phyloP scores from a whole-genome alignment of 2,113 vertebrate species.

The Stigmatopora nigra region DNA sequence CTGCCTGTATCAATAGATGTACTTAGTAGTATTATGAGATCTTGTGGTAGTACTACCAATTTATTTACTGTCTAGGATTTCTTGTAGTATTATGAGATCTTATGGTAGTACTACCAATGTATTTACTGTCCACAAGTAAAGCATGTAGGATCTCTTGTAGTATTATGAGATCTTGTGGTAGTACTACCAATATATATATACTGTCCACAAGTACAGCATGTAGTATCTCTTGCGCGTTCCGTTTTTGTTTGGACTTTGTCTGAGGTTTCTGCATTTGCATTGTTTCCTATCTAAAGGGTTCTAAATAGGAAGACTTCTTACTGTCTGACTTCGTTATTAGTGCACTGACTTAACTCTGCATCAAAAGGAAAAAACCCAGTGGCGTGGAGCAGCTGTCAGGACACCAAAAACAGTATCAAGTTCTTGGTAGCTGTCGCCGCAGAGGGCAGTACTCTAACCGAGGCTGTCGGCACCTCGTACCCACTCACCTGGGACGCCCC shows the following conservation, averaged over 20 bases:
- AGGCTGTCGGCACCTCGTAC: conserved; percentile 17
- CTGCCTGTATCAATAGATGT: no score
- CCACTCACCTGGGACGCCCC: conserved; percentile 40
- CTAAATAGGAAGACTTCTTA: conserved; percentile 54
- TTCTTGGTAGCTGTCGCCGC: conserved; percentile 39
- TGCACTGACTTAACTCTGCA: conserved; percentile 55
- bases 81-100: no score
- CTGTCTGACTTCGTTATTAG: conserved; percentile 49
- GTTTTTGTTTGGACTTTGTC: neutral
- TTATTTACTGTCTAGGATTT: neutral
- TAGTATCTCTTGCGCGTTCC: neutral
- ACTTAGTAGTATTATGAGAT: no score
- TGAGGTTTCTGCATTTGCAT: neutral
- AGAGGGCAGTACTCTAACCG: conserved; percentile 43
- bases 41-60: neutral
- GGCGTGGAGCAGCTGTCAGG: conserved; percentile 48
- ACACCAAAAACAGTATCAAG: conserved; percentile 34
- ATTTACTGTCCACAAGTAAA: neutral
- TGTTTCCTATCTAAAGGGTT: conserved; percentile 25
- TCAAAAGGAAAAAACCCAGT: conserved; percentile 42
- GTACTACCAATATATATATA: neutral
- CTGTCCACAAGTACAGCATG: neutral
- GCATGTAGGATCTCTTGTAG: neutral
- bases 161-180: no score
- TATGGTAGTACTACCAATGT: neutral